phyloP scores from a whole-genome alignment of 2,113 vertebrate species.

The Epinephelus cyanopodus region DNA sequence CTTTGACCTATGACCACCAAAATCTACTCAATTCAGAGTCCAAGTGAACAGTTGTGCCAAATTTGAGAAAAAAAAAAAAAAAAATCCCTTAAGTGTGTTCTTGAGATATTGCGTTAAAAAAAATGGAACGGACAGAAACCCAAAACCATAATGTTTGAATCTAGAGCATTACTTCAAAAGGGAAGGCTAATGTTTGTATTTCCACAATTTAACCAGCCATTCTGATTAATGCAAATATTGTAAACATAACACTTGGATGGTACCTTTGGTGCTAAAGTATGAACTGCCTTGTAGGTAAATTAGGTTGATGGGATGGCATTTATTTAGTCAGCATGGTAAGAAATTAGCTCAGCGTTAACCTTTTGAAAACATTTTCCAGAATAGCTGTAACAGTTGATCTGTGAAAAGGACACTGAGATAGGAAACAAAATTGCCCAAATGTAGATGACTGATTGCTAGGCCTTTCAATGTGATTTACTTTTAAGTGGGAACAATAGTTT shows the following conservation, averaged over 20 bases:
- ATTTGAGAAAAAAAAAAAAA: too few relatives aligned
- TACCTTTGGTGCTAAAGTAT: neutral
- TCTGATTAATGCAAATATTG: too few relatives aligned
- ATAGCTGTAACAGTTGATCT: neutral
- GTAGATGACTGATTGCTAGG: neutral
- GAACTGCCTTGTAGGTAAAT: neutral
- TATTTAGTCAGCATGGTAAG: neutral
- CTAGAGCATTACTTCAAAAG: too few relatives aligned
- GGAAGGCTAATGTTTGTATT: too few relatives aligned
- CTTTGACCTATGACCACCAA: too few relatives aligned
- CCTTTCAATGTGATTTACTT: conserved; percentile 7
- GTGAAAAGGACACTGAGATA: conserved; percentile 10
- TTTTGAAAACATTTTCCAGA: neutral
- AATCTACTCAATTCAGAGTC: too few relatives aligned
- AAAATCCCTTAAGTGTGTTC: too few relatives aligned
- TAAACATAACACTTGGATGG: neutral
- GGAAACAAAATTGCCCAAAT: neutral
- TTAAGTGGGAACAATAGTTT: conserved; percentile 1
- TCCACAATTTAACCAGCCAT: too few relatives aligned
- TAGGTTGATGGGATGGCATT: neutral
- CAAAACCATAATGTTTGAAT: too few relatives aligned
- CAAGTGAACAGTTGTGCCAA: too few relatives aligned
- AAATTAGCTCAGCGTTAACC: neutral
- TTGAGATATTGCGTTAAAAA: too few relatives aligned
- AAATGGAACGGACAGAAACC: too few relatives aligned